Conservation (phyloP, 2,888 invertebrate genomes). For the Heteromyza rotundicornis region DNA sequence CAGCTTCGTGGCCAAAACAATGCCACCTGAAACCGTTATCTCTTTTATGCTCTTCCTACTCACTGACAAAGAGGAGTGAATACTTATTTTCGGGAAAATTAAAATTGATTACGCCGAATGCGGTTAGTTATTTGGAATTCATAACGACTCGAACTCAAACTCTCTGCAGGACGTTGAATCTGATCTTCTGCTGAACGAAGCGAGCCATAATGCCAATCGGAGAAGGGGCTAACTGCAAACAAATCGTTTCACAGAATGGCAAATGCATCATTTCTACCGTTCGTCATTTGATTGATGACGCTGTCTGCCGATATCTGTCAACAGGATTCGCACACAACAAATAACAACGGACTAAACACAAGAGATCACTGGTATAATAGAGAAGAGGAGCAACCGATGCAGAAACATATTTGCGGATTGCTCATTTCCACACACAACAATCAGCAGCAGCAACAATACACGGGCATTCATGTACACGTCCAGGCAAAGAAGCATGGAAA, state of each 20-base stretch:
- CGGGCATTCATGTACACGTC: neutral
- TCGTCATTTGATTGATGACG: slow-evolving; percentile 51
- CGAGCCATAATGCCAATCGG: slow-evolving; percentile 8
- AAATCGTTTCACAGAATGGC: neutral
- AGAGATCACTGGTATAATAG: slow-evolving; percentile 29
- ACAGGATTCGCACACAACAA: slow-evolving; percentile 47
- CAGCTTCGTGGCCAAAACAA: neutral
- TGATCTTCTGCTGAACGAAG: too few relatives aligned
- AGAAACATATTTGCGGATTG: slow-evolving; percentile 6
- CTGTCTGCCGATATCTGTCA: slow-evolving; percentile 57
- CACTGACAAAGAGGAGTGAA: neutral
- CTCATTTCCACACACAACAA: slow-evolving; percentile 18
- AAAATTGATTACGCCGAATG: slow-evolving; percentile 53
- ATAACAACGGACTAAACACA: slow-evolving; percentile 39
- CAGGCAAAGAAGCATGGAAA: too few relatives aligned
- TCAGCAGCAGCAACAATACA: neutral
- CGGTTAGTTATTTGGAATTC: slow-evolving; percentile 41
- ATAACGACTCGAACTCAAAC: too few relatives aligned
- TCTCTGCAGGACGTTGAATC: too few relatives aligned
- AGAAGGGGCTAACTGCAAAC: slow-evolving; percentile 16
- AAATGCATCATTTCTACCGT: slow-evolving; percentile 26
- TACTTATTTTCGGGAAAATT: slow-evolving; percentile 28
- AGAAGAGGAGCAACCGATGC: neutral
- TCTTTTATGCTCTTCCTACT: neutral
- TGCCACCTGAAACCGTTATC: slow-evolving; percentile 2